Percentiles rank a stretch among this genome's conserved stretches.
Conservation (phyloP, 1,140 invertebrate genomes). For the Gryon sp. region DNA sequence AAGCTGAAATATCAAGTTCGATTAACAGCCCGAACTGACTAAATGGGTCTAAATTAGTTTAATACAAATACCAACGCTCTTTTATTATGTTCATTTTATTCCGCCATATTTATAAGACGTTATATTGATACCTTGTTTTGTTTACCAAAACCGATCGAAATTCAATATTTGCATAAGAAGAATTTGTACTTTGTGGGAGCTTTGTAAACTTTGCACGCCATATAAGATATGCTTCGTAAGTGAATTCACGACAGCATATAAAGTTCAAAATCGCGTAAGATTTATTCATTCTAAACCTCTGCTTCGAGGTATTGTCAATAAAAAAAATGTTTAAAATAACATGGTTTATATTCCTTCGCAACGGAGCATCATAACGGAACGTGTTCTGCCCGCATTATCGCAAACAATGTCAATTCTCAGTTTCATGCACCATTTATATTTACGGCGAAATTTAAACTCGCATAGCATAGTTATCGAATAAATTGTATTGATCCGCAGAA, state of each 20-base stretch:
- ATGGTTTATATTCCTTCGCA: slow-evolving; percentile 12
- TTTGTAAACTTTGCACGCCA: slow-evolving; percentile 27
- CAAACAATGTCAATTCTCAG: slow-evolving; percentile 25
- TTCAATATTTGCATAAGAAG: slow-evolving; percentile 23
- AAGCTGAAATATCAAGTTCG: too few species aligned
- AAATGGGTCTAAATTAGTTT: too few species aligned
- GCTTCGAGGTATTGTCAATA: slow-evolving; percentile 42
- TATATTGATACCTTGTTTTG: too few species aligned
- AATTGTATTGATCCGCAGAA: too few species aligned
- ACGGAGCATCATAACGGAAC: slow-evolving; percentile 10
- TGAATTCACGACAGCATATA: slow-evolving; percentile 41
- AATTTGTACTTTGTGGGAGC: slow-evolving; percentile 31
- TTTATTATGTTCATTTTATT: background rate
- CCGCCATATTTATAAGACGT: too few species aligned
- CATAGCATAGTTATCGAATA: slow-evolving; percentile 2
- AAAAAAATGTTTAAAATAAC: slow-evolving; percentile 43
- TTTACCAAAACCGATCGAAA: slow-evolving; percentile 31
- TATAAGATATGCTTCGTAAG: slow-evolving; percentile 21
- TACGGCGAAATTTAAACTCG: slow-evolving; percentile 14
- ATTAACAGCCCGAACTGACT: too few species aligned
- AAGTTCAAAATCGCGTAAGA: slow-evolving; percentile 38
- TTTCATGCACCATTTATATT: slow-evolving; percentile 23
- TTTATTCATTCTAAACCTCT: slow-evolving; percentile 41
- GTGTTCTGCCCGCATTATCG: slow-evolving; percentile 20
- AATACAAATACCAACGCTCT: too few species aligned